Base-by-base conservation (phyloP, 2,888 invertebrate genomes). In the Rhodophaea formosa region DNA sequence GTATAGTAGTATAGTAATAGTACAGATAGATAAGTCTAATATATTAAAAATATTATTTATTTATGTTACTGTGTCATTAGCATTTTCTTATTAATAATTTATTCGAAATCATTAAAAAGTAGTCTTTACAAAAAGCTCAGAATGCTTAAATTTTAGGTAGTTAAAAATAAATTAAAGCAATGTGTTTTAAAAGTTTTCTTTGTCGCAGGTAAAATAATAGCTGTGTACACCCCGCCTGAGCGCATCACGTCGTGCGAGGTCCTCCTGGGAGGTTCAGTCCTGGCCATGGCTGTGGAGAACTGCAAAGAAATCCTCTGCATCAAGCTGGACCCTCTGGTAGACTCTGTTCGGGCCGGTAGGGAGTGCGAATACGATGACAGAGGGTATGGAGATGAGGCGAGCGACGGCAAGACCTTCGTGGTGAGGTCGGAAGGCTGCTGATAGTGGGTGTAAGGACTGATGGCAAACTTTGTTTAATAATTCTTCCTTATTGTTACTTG, bases 221-320 rank as follows among this genome's bases (percentile, higher is more conserved):
- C 96, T 29, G 95, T 96, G 0, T 96, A 94, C 86, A 96, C 96
- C 3, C 96, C 96, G 0, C 94, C 94, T 49, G 92, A 93, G 51
- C 92, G 94, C 60, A 94, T 96, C 67, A 94, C 94, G 42, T 94
- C 96, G 0, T 95, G 96, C 80, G 96, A 97, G 75, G 93, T 97
- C 46, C 93, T 95, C 8, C 92, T 94, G 12, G 95, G 95, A 56
- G 97, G 96, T 0, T 92, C 93, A 35, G 92, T 93, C 54, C 92
- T 96, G 0, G 93, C 96, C 0, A 80, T 96, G 58, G 95, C 95
- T 0, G 75, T 96, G 45, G 94, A 94, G 65, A 94, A 95, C 73
- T 92, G 92, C 70, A 89, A 92, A 58, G 92, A 93, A 56, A 87
- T 96, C 32, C 84, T 95, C 8, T 95, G 95, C 55, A 88, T 96